phyloP scores from a whole-genome alignment of 2,888 invertebrate genomes.

The Adelognathus sp. region DNA sequence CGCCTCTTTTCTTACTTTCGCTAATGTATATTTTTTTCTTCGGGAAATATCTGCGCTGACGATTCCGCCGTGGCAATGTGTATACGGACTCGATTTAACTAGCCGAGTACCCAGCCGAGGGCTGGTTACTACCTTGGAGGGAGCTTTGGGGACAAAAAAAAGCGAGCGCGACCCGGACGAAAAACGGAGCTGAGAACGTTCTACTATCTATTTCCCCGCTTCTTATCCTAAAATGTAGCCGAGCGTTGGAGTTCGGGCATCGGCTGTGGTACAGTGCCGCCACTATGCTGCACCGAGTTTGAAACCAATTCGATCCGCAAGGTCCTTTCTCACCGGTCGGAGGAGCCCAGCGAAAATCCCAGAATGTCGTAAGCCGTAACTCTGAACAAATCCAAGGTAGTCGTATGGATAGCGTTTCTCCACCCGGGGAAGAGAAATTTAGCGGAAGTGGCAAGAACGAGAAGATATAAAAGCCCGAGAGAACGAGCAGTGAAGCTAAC shows the following conservation, averaged over 20 bases:
- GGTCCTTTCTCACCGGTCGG: conserved; percentile 51
- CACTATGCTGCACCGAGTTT: conserved; percentile 32
- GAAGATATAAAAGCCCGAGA: background rate
- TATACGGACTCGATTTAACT: conserved; percentile 18
- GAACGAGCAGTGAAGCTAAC: background rate
- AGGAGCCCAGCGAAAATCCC: conserved; percentile 61
- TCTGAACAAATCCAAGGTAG: conserved; percentile 60
- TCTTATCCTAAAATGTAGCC: conserved; percentile 62
- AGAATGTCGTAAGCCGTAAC: conserved; percentile 60
- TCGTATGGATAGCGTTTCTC: conserved; percentile 1
- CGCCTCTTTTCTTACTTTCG: no score
- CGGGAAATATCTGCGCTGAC: background rate
- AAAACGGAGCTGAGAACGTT: conserved; percentile 46
- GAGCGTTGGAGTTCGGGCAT: conserved; percentile 8
- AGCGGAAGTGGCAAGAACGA: background rate
- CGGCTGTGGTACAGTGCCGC: background rate
- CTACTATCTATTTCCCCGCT: conserved; percentile 58
- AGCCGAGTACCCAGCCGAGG: conserved; percentile 26
- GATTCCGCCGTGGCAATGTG: background rate
- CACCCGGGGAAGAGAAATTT: background rate
- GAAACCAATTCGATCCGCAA: conserved; percentile 60
- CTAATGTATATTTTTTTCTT: conserved; percentile 13
- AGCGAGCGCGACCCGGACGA: conserved; percentile 29
- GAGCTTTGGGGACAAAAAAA: conserved; percentile 7
- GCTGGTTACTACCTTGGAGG: conserved; percentile 32